Conservation (phyloP, 2,888 invertebrate species). For the Pristionchus arcanus region DNA sequence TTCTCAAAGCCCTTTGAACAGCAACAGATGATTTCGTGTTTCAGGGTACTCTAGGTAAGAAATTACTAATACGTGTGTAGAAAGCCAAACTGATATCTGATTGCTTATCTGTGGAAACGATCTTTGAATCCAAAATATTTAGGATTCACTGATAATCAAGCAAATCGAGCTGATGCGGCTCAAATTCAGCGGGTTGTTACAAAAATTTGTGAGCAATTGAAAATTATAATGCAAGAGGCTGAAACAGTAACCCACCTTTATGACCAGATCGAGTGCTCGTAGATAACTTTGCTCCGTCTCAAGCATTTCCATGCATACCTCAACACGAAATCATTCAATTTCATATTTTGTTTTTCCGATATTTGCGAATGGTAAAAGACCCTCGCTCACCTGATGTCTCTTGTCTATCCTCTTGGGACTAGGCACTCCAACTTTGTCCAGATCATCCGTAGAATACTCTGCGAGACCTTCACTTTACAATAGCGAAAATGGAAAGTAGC, state of each 20-base stretch:
- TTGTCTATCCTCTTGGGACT: constrained; percentile 53
- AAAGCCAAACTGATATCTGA: too few species aligned
- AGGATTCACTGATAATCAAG: too few species aligned
- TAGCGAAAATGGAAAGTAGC: not conserved
- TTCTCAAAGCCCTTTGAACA: too few species aligned
- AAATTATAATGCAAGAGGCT: not conserved
- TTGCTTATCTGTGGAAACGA: too few species aligned
- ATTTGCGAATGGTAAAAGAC: not conserved
- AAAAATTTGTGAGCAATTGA: too few species aligned
- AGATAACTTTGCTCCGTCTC: constrained; percentile 99
- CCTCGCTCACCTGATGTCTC: constrained; percentile 49
- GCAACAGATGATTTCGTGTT: too few species aligned
- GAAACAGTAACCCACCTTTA: constrained; percentile 84
- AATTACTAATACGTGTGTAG: too few species aligned
- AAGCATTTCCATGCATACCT: constrained; percentile 92
- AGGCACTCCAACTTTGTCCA: constrained; percentile 34
- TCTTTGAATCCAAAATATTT: too few species aligned
- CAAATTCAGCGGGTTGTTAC: too few species aligned
- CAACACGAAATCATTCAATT: not conserved
- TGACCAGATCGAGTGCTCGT: constrained; percentile 92
- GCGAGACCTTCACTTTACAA: not conserved
- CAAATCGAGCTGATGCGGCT: too few species aligned
- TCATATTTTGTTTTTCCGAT: constrained; percentile 81
- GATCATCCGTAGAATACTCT: constrained; percentile 54
- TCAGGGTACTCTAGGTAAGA: too few species aligned